Conservation (phyloP, 2,797 vertebrate species). For the Tarsius wallacei region DNA sequence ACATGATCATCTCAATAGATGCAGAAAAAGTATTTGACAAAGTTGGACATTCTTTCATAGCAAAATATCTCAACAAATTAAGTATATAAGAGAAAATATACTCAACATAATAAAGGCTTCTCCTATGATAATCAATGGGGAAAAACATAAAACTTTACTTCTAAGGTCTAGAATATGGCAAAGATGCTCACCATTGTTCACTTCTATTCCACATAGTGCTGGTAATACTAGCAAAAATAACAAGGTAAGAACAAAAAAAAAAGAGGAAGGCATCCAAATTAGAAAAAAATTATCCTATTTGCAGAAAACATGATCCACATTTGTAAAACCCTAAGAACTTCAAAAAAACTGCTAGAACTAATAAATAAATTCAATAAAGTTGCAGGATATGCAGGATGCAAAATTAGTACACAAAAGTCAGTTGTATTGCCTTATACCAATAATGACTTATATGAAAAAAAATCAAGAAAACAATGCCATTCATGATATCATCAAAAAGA, state of each 20-base stretch:
- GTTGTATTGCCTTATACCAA: neutral
- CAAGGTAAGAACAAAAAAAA: neutral
- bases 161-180: neutral
- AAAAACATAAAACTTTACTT: neutral
- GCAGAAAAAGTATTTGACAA: neutral
- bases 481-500: neutral
- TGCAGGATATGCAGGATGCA: neutral
- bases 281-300: neutral
- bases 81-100: neutral
- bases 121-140: neutral
- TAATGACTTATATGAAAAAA: neutral
- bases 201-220: neutral
- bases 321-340: neutral
- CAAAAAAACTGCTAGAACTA: neutral
- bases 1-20: neutral
- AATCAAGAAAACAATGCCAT: neutral
- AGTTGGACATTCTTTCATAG: neutral
- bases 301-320: neutral
- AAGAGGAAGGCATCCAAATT: neutral
- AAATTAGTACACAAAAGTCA: neutral
- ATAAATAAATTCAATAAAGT: neutral
- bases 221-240: neutral
- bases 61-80: neutral
- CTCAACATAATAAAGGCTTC: neutral
- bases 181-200: neutral